Percentiles rank a stretch among this genome's conserved stretches.
Evolutionary conservation across 2,113 vertebrate genomes (phyloP).

Genomic region (Columba livia): DNA sequence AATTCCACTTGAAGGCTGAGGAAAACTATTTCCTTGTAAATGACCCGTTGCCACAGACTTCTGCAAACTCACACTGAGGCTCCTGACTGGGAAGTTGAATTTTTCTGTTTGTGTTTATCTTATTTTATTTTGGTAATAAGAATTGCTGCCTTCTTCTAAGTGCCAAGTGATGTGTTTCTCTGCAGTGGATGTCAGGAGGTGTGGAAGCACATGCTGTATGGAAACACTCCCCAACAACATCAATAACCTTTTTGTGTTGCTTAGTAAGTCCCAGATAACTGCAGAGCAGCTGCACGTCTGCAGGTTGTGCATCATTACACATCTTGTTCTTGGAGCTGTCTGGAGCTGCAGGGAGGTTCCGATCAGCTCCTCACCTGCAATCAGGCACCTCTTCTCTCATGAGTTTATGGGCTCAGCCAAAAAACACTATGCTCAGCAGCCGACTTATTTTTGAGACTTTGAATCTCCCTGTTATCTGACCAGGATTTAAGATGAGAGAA

Average conservation of each 20-base stretch:
- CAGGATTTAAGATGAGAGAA: background rate
- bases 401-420: background rate
- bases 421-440: background rate
- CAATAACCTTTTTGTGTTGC: background rate
- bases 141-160: background rate
- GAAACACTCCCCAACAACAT: background rate
- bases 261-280: background rate
- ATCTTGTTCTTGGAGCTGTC: no score
- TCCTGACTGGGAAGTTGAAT: background rate
- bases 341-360: background rate
- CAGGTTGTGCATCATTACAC: background rate
- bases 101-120: background rate
- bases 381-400: rapidly evolving
- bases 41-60: rapidly evolving
- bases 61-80: background rate
- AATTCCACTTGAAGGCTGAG: background rate
- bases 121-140: background rate
- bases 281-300: background rate
- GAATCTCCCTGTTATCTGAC: background rate
- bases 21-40: background rate
- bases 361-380: background rate
- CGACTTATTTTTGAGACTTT: background rate
- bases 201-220: background rate
- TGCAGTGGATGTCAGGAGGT: background rate
- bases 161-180: background rate